A percentile compares a stretch with the other conserved stretches of the same genome.
Conservation (phyloP, 30 jellyfish, hydroid and myxozoan genomes). For the Sanderia malayensis region DNA sequence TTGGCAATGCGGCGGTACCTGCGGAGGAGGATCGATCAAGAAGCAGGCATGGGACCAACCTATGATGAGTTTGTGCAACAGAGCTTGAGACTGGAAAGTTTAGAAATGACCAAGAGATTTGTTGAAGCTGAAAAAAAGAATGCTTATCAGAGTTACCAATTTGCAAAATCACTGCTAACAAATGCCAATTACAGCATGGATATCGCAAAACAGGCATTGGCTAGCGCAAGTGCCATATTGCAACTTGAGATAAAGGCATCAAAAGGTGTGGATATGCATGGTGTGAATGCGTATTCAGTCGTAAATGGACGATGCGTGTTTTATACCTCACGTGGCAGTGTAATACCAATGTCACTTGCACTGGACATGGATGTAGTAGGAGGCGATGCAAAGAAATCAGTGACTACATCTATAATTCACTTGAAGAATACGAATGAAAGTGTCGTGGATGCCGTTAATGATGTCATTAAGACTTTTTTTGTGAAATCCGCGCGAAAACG, state of each 20-base stretch:
- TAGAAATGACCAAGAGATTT: neutral
- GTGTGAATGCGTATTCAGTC: constrained; percentile 6
- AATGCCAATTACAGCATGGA: constrained; percentile 19
- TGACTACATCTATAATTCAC: constrained; percentile 9
- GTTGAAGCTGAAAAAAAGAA: constrained; percentile 21
- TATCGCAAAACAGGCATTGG: constrained; percentile 10
- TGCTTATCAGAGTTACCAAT: constrained; percentile 8
- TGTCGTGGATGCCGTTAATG: constrained; percentile 26
- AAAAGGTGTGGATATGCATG: constrained; percentile 2
- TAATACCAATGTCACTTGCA: constrained; percentile 29
- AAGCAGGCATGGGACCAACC: constrained; percentile 2
- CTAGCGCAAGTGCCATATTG: constrained; percentile 21
- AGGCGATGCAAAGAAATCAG: constrained; percentile 8
- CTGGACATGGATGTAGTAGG: constrained; percentile 17
- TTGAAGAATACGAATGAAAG: constrained; percentile 20
- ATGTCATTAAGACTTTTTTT: neutral
- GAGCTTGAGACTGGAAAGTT: constrained; percentile 29
- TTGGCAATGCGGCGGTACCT: constrained; percentile 8
- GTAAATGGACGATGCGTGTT: constrained; percentile 19
- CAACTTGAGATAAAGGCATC: constrained; percentile 24
- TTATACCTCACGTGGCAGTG: constrained; percentile 5
- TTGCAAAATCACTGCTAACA: constrained; percentile 11
- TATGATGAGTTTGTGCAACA: constrained; percentile 12
- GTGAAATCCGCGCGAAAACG: constrained; percentile 32
- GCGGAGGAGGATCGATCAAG: constrained; percentile 10